Percentiles rank a stretch among this genome's conserved stretches.
Conservation (phyloP, 2,797 vertebrate genomes). For the Protosalanx chinensis region DNA sequence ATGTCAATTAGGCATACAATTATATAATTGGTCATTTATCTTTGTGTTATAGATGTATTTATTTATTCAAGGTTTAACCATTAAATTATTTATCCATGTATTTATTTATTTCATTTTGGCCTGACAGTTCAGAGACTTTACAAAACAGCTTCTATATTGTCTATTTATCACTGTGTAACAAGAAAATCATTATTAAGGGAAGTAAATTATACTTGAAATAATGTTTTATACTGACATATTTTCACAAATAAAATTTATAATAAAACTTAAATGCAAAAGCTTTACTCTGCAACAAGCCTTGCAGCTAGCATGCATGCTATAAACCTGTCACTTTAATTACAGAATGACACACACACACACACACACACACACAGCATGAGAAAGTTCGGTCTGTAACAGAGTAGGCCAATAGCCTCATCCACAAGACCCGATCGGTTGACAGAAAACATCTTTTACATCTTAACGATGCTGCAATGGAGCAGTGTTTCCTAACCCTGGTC, state of each 20-base stretch:
- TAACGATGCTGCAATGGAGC: background rate
- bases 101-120: no score
- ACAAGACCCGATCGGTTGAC: conserved; percentile 11
- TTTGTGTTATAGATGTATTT: no score
- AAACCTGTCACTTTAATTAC: background rate
- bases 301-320: background rate
- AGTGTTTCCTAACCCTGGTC: background rate
- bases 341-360: background rate
- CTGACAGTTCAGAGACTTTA: background rate
- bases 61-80: no score
- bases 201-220: background rate
- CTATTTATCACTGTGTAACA: conserved; percentile 39
- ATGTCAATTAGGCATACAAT: no score
- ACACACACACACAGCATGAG: no score
- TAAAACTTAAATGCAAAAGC: background rate
- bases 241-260: background rate
- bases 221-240: background rate
- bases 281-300: background rate
- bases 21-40: no score
- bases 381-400: background rate
- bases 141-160: conserved; percentile 5
- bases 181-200: background rate
- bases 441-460: conserved; percentile 22
- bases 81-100: no score
- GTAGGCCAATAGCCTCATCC: background rate